phyloP scores from a whole-genome alignment of 2,888 invertebrate species.

The Bombylius discolor region DNA sequence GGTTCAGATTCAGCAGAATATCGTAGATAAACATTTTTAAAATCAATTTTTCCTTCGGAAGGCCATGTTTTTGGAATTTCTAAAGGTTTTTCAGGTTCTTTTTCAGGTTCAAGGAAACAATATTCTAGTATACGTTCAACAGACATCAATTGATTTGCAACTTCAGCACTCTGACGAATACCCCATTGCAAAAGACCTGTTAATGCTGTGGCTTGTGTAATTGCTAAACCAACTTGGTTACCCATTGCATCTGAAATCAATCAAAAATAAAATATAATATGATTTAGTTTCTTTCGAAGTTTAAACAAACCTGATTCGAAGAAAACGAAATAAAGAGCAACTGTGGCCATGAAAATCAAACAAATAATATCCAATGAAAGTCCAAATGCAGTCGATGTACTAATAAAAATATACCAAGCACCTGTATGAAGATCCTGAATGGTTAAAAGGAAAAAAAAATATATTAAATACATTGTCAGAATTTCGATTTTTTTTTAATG shows the following conservation, averaged over 20 bases:
- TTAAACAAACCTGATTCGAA: conserved; percentile 14
- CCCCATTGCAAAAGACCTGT: conserved; percentile 52
- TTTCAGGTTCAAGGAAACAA: conserved; percentile 28
- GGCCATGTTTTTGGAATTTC: conserved; percentile 37
- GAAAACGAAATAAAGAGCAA: conserved; percentile 51
- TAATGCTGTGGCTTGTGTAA: conserved; percentile 40
- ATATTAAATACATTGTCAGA: neutral
- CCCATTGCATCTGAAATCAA: conserved; percentile 19
- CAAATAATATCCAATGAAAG: conserved; percentile 53
- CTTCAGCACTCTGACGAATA: conserved; percentile 59
- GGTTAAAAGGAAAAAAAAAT: conserved; percentile 17
- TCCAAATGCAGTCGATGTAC: conserved; percentile 50
- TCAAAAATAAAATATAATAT: neutral
- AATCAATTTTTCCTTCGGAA: conserved; percentile 37
- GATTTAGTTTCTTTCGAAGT: neutral
- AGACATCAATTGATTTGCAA: conserved; percentile 50
- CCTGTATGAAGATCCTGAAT: conserved; percentile 50
- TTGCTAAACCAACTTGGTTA: conserved; percentile 41
- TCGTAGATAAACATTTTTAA: conserved; percentile 43
- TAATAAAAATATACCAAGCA: conserved; percentile 52
- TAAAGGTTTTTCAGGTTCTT: conserved; percentile 26
- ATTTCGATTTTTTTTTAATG: neutral
- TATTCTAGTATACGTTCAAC: conserved; percentile 67
- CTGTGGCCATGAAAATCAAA: conserved; percentile 45
- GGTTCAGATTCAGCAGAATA: conserved; percentile 72